Conservation (phyloP, 2,888 invertebrate genomes). For the Melieria crassipennis region DNA sequence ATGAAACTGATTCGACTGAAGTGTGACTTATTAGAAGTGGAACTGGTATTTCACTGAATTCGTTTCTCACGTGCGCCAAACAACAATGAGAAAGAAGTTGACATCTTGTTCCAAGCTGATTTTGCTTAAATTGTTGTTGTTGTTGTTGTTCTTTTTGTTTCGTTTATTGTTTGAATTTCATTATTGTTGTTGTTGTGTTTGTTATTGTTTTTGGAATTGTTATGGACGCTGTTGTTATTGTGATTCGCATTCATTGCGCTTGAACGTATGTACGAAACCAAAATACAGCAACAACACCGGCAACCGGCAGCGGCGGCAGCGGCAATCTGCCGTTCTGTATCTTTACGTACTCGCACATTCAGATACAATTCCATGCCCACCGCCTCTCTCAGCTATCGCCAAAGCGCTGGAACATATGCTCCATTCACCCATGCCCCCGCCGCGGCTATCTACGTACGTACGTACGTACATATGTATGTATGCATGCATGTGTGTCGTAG, state of each 20-base stretch:
- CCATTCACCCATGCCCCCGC: too few species aligned
- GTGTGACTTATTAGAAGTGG: constrained; percentile 58
- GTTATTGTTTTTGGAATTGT: background rate
- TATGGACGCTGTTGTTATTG: background rate
- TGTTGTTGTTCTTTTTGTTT: constrained; percentile 17
- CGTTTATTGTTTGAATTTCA: background rate
- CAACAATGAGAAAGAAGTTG: constrained; percentile 38
- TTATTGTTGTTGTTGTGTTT: background rate
- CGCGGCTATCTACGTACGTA: background rate
- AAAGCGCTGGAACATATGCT: too few species aligned
- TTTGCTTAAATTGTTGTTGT: constrained; percentile 24
- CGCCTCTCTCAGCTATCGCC: too few species aligned
- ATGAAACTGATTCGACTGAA: constrained; percentile 62
- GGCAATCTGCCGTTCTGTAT: too few species aligned
- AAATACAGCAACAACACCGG: too few species aligned
- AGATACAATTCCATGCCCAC: too few species aligned
- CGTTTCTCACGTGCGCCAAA: constrained; percentile 46
- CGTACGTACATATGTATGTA: background rate
- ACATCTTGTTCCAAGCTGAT: constrained; percentile 41
- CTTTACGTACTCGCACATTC: too few species aligned
- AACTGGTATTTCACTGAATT: constrained; percentile 43
- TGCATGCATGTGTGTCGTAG: background rate
- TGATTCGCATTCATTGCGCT: too few species aligned
- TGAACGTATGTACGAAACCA: too few species aligned
- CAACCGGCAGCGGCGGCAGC: too few species aligned